Percentiles rank a stretch among this genome's conserved stretches.
Evolutionary conservation across 2,113 vertebrate species (phyloP).

Genomic region (Nansenia antarctica): DNA sequence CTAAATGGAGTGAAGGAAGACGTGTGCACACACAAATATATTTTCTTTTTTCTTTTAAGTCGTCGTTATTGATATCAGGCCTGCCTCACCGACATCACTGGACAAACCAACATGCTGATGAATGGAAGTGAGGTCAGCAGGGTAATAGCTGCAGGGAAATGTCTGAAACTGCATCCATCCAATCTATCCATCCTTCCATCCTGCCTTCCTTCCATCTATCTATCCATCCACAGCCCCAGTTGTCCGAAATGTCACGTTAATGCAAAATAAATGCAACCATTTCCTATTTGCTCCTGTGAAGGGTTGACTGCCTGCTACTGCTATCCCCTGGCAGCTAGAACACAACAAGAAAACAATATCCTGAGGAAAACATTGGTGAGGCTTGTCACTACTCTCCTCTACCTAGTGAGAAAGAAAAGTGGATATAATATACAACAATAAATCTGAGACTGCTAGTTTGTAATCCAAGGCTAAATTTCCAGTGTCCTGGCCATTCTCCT

Average conservation of each 20-base stretch:
- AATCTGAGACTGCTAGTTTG: neutral
- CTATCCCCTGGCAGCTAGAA: conserved; percentile 27
- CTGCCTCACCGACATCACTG: too few relatives aligned
- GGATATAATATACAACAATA: neutral
- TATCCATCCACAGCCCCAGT: neutral
- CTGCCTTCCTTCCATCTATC: neutral
- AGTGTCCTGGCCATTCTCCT: conserved; percentile 27
- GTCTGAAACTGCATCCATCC: neutral
- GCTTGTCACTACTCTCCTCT: conserved; percentile 17
- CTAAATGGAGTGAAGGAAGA: too few relatives aligned
- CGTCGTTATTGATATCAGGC: too few relatives aligned
- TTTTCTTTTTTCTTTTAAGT: too few relatives aligned
- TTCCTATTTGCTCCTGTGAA: conserved; percentile 17
- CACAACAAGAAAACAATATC: conserved; percentile 15
- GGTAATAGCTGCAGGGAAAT: neutral
- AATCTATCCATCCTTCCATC: neutral
- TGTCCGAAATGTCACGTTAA: conserved; percentile 14
- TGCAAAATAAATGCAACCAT: conserved; percentile 27
- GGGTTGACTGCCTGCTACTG: conserved; percentile 37
- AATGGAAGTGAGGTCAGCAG: neutral
- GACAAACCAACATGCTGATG: too few relatives aligned
- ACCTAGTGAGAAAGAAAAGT: conserved; percentile 9
- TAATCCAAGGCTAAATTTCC: neutral
- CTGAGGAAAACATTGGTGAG: conserved; percentile 12
- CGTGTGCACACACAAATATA: too few relatives aligned